Evolutionary conservation across 1,140 invertebrate species (phyloP).

Genomic region (Papilio helenus): DNA sequence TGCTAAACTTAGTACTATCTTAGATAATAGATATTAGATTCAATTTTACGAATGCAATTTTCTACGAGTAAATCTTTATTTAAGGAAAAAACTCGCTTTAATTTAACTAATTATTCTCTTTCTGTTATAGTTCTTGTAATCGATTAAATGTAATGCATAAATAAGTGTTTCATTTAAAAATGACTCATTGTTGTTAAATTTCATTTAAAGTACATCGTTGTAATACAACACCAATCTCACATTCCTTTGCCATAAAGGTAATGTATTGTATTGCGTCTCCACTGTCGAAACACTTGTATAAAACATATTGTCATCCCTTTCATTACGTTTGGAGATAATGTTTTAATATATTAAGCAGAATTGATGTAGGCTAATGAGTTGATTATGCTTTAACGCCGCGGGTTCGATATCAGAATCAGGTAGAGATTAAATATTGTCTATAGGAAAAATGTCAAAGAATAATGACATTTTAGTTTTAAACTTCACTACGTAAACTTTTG

Average conservation of each 20-base stretch:
- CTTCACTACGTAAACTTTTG: too few relatives aligned
- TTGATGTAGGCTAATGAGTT: neutral
- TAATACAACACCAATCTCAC: neutral
- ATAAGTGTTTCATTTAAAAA: neutral
- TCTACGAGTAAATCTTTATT: too few relatives aligned
- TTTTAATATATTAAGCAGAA: neutral
- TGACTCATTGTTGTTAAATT: neutral
- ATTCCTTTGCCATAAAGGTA: neutral
- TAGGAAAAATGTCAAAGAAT: neutral
- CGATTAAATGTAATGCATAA: too few relatives aligned
- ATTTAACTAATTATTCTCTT: too few relatives aligned
- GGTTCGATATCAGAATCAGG: neutral
- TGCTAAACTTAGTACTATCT: neutral
- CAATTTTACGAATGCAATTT: too few relatives aligned
- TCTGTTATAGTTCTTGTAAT: too few relatives aligned
- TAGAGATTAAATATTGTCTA: neutral
- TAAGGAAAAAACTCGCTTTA: too few relatives aligned
- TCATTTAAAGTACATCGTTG: neutral
- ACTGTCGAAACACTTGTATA: neutral
- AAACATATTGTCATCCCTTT: neutral
- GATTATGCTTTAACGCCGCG: neutral
- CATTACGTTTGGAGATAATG: neutral
- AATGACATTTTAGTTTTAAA: neutral
- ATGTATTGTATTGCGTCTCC: neutral
- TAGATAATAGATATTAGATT: too few relatives aligned